Percentiles rank a stretch among this genome's conserved stretches.
Evolutionary conservation across 2,888 invertebrate genomes (phyloP).

Genomic region (Drosophila kambysellisi): DNA sequence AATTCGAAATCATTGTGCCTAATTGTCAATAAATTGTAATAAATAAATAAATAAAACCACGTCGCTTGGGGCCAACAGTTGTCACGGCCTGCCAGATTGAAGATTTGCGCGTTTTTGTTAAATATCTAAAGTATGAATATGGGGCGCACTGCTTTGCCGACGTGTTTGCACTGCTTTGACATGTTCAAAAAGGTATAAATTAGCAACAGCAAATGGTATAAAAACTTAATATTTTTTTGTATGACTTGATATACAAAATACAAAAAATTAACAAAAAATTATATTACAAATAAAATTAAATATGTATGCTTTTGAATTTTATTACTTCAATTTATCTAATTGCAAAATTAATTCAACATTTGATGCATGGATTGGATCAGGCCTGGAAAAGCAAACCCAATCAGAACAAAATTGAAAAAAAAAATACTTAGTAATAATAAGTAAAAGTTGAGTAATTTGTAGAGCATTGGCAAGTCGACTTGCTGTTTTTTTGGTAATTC

Average conservation of each 20-base stretch:
- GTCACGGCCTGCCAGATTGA: slow-evolving; percentile 34
- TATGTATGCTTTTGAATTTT: not conserved
- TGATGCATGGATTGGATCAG: not conserved
- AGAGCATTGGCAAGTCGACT: not conserved
- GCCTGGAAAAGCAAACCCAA: not conserved
- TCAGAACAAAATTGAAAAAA: not conserved
- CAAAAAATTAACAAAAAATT: not conserved
- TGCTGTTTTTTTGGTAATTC: not conserved
- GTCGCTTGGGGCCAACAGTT: slow-evolving; percentile 36
- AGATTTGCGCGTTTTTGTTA: slow-evolving; percentile 19
- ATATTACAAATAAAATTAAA: not conserved
- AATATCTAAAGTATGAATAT: not conserved
- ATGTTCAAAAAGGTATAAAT: not conserved
- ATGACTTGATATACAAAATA: not conserved
- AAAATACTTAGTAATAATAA: fast-evolving
- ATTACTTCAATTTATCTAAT: not conserved
- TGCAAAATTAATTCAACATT: not conserved
- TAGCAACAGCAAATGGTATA: not conserved
- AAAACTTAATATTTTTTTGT: not conserved
- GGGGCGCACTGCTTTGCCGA: slow-evolving; percentile 16
- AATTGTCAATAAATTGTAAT: slow-evolving; percentile 71
- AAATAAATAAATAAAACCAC: slow-evolving; percentile 66
- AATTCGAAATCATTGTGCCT: slow-evolving; percentile 62
- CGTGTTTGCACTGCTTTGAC: slow-evolving; percentile 23
- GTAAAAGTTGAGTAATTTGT: not conserved